These are phyloP conservation scores for Hycleus cichorii DNA, from an alignment of 1,140 invertebrate species.

Conservation along the genomic window DNA sequence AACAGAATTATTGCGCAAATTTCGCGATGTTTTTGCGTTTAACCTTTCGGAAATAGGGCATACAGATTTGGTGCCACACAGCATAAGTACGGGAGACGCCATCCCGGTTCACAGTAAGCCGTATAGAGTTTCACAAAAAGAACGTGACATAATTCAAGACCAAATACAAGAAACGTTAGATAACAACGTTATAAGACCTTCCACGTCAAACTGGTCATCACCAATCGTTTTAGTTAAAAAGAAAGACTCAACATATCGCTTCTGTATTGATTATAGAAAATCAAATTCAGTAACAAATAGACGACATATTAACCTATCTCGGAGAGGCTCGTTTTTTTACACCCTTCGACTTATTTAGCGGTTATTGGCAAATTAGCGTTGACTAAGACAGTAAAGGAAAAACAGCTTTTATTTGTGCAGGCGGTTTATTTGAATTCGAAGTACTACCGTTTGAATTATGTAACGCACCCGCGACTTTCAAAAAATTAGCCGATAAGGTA, in stretches of 20 bases:
- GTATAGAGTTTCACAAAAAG: constrained; percentile 22
- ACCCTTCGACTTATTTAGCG: constrained; percentile 40
- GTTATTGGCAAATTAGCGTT: constrained; percentile 43
- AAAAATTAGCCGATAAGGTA: constrained; percentile 3
- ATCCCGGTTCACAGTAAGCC: constrained; percentile 22
- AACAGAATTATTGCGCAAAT: too few species aligned
- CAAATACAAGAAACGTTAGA: constrained; percentile 25
- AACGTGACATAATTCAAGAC: constrained; percentile 20
- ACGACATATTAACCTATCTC: not conserved
- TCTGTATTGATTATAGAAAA: constrained; percentile 10
- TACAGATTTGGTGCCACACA: not conserved
- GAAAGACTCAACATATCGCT: not conserved
- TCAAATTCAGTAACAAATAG: not conserved
- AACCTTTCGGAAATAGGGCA: not conserved
- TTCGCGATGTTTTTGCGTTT: not conserved
- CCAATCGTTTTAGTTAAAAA: constrained; percentile 14
- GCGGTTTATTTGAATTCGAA: not conserved
- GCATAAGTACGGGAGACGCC: not conserved
- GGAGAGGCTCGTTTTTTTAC: constrained; percentile 3
- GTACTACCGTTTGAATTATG: constrained; percentile 24
- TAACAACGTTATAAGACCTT: constrained; percentile 1
- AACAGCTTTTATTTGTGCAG: not conserved
- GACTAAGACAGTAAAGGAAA: not conserved
- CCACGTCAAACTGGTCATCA: constrained; percentile 10
- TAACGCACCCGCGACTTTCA: constrained; percentile 21